Evolutionary conservation across 2,797 vertebrate genomes (phyloP), one percentile per base, ranked within the genome.

Genomic region (Epinephelus malabaricus): DNA sequence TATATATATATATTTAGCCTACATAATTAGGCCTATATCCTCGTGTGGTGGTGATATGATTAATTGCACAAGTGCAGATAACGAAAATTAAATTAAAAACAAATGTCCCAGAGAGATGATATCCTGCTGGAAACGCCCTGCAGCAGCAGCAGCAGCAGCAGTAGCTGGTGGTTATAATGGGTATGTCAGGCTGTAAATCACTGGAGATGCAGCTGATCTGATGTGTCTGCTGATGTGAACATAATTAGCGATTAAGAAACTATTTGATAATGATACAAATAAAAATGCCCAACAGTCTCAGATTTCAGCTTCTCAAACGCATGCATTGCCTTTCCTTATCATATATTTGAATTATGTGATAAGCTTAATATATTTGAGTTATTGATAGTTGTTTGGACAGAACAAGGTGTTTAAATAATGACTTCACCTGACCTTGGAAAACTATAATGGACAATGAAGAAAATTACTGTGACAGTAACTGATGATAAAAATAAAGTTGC

Each of bases 121-220:
- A 11, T 5, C 17, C 18, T n/a, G 49, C 19, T 43, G 85, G 82
- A 38, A 81, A 89, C 85, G 83, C 87, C 85, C 85, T 76, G 34
- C 61, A 74, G 40, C 68, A 25, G 58, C 59, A 40, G 18, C 64
- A 21, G 59, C 60, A 15, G 64, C 46, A 40, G 70, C 23, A 47
- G 6, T 14, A 13, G 18, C 14, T 15, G n/a, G 14, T 69, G 60
- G 66, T 38, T 25, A 5, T 38, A 23, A 50, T 14, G 25, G 40
- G 17, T 38, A 64, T 60, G 7, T 58, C 51, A 50, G 19, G 25
- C 14, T 64, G 51, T 12, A 14, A 38, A 64, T 13, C 51, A 19
- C 2, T 6, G 18, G 10, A 67, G n/a, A 23, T 34, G 27, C 8
- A 47, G 46, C n/a, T 70, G 1, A 21, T 76, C 38, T n/a, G 5